Evolutionary conservation across 2,888 invertebrate species (phyloP).

Genomic region (Acanthacorydalis orientalis): DNA sequence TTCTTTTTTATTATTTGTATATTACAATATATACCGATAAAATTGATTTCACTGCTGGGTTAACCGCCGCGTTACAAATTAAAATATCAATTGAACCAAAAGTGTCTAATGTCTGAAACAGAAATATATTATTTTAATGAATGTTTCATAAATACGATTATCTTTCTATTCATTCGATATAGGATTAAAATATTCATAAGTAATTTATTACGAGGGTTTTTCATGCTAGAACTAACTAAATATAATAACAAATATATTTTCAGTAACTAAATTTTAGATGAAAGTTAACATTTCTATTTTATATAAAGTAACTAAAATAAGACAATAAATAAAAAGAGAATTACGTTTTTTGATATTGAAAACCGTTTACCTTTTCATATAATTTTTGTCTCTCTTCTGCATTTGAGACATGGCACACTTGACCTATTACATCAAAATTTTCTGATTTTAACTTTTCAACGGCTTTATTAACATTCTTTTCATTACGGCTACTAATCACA

Average conservation of each 20-base stretch:
- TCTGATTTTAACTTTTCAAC: slow-evolving; percentile 30
- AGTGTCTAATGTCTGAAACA: slow-evolving; percentile 12
- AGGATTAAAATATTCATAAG: no score
- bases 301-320: neutral
- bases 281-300: no score
- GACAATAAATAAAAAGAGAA: no score
- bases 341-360: no score
- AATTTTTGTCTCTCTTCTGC: slow-evolving; percentile 35
- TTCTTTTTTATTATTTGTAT: neutral
- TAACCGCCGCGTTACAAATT: slow-evolving; percentile 49
- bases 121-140: neutral
- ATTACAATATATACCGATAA: slow-evolving; percentile 24
- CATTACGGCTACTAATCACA: slow-evolving; percentile 45
- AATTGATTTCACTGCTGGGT: slow-evolving; percentile 38
- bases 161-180: no score
- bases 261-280: no score
- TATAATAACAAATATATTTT: no score
- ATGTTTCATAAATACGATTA: no score
- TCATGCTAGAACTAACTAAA: no score
- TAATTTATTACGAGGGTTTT: no score
- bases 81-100: slow-evolving; percentile 47
- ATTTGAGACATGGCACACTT: slow-evolving; percentile 46
- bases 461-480: slow-evolving; percentile 39
- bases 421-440: slow-evolving; percentile 34
- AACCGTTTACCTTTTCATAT: slow-evolving; percentile 30